Conservation (phyloP, 2,113 vertebrate species). For the Camelus bactrianus region DNA sequence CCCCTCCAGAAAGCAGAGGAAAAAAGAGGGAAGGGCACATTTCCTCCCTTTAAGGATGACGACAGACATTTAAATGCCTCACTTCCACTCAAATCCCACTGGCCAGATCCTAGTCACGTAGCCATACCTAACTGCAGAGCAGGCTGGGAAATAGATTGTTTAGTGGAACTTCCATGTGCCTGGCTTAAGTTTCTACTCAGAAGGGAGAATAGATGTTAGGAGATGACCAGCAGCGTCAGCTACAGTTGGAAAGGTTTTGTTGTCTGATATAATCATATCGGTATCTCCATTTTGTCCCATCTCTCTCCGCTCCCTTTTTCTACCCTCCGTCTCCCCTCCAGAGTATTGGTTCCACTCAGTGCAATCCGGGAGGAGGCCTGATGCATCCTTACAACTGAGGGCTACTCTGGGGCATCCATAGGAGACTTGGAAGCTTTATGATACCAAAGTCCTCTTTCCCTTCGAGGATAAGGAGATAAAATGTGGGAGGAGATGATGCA, state of each 20-base stretch:
- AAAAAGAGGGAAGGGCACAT: background rate
- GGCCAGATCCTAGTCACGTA: background rate
- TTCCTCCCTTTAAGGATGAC: background rate
- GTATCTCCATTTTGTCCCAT: background rate
- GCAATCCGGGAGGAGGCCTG: background rate
- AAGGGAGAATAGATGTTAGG: background rate
- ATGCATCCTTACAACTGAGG: background rate
- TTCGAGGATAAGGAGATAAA: background rate
- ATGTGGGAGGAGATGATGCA: background rate
- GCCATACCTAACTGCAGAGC: background rate
- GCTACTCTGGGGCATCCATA: background rate
- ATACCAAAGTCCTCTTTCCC: background rate
- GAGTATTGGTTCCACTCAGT: background rate
- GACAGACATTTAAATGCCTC: background rate
- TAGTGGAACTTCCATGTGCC: background rate
- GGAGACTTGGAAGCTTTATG: background rate
- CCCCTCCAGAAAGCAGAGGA: background rate
- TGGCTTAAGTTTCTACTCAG: background rate
- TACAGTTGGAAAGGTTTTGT: background rate
- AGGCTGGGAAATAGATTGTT: background rate
- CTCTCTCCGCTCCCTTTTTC: background rate
- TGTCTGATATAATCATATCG: background rate
- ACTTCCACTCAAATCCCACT: background rate
- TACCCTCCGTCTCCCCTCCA: background rate
- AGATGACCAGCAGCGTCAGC: background rate